phyloP scores from a whole-genome alignment of 2,888 invertebrate genomes.

The Athrips mouffetella region DNA sequence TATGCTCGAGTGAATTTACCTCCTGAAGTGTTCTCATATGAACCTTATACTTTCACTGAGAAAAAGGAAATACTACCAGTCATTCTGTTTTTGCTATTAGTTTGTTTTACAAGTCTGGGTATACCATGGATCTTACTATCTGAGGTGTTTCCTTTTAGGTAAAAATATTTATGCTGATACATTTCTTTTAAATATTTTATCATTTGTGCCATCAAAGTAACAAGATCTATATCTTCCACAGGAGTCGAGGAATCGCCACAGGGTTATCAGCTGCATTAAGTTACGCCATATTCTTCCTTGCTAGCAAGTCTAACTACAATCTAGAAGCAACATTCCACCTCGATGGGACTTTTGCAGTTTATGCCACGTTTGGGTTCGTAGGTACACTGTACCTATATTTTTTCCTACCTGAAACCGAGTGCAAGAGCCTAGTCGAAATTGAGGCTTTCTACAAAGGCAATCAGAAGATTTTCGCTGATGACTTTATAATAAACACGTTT shows the following conservation, averaged over 20 bases:
- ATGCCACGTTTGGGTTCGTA: constrained; percentile 58
- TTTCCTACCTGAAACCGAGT: constrained; percentile 77
- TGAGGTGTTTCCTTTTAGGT: constrained; percentile 80
- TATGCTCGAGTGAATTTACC: constrained; percentile 47
- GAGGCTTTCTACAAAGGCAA: constrained; percentile 67
- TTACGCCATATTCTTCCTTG: constrained; percentile 69
- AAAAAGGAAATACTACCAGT: constrained; percentile 62
- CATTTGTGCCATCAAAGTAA: too few species aligned
- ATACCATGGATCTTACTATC: constrained; percentile 78
- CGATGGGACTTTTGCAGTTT: constrained; percentile 70
- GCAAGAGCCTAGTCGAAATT: constrained; percentile 69
- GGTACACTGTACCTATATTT: constrained; percentile 74
- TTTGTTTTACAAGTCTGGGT: constrained; percentile 57
- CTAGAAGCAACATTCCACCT: constrained; percentile 66
- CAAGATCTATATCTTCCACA: constrained; percentile 48
- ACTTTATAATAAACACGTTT: constrained; percentile 60
- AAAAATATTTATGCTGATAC: too few species aligned
- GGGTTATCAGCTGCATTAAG: constrained; percentile 71
- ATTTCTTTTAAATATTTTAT: too few species aligned
- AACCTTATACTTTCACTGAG: constrained; percentile 51
- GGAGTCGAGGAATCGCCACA: constrained; percentile 75
- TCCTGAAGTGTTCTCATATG: constrained; percentile 56
- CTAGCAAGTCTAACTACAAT: constrained; percentile 75
- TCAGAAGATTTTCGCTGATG: constrained; percentile 61
- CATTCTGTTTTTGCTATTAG: constrained; percentile 55